These are phyloP conservation scores for Aurelia sp. DNA, from an alignment of 30 jellyfish, hydroid and myxozoan genomes.

Conservation along the genomic window DNA sequence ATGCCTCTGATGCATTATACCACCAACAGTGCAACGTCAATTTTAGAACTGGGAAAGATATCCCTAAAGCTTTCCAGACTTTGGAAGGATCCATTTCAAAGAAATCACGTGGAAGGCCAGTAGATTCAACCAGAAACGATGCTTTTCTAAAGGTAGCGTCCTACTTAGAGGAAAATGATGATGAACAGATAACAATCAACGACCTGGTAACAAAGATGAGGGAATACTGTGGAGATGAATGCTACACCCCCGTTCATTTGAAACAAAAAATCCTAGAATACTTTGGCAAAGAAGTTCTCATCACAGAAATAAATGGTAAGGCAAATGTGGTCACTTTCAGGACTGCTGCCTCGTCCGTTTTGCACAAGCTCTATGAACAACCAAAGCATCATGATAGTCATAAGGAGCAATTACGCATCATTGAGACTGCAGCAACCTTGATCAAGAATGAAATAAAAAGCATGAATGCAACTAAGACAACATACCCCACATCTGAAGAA, in stretches of 20 bases:
- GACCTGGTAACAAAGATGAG: slow-evolving; percentile 66
- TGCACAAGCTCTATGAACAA: slow-evolving; percentile 24
- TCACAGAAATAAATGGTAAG: slow-evolving; percentile 53
- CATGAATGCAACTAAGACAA: slow-evolving; percentile 5
- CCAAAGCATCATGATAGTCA: slow-evolving; percentile 15
- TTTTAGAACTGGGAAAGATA: slow-evolving; percentile 64
- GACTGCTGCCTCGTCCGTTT: slow-evolving; percentile 47
- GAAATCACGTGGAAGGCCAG: slow-evolving; percentile 42
- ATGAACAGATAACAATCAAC: slow-evolving; percentile 56
- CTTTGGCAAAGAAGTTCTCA: slow-evolving; percentile 31
- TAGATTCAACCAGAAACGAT: slow-evolving; percentile 38
- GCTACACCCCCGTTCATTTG: slow-evolving; percentile 57
- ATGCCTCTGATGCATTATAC: slow-evolving; percentile 69
- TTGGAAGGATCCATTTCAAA: slow-evolving; percentile 48
- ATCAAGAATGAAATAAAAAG: slow-evolving; percentile 31
- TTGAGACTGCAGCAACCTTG: slow-evolving; percentile 39
- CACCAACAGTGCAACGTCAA: slow-evolving; percentile 75
- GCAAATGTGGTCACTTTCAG: slow-evolving; percentile 52
- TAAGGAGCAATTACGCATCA: slow-evolving; percentile 13
- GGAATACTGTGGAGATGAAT: slow-evolving; percentile 66
- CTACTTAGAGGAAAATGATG: slow-evolving; percentile 56
- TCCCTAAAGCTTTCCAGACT: slow-evolving; percentile 47
- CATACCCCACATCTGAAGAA: slow-evolving; percentile 11
- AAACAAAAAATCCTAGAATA: slow-evolving; percentile 34
- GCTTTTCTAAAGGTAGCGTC: slow-evolving; percentile 34